Evolutionary conservation across 2,797 vertebrate species (phyloP).

Genomic region (Lithobates sylvaticus): DNA sequence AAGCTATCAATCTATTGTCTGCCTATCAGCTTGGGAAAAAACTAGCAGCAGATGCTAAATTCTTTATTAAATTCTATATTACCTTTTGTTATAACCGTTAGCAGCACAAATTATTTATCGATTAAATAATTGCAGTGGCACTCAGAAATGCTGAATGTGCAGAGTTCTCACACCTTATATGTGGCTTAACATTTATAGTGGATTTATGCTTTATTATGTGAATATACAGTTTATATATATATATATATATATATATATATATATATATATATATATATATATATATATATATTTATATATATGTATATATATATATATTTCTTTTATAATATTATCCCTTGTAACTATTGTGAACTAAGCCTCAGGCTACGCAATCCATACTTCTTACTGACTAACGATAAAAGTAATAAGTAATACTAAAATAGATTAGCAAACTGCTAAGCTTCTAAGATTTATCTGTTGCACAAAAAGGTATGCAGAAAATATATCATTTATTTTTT

Average conservation of each 20-base stretch:
- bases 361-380: constrained; percentile 5
- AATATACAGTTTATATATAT: not conserved
- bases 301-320: too few species aligned
- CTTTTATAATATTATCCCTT: constrained; percentile 15
- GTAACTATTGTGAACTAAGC: not conserved
- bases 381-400: constrained; percentile 10
- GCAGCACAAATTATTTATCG: constrained; percentile 18
- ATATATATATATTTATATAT: too few species aligned
- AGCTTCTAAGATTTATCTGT: constrained; percentile 9
- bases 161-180: not conserved
- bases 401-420: constrained; percentile 34
- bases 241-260: too few species aligned
- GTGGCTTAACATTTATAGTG: not conserved
- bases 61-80: not conserved
- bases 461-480: not conserved
- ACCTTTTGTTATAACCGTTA: not conserved
- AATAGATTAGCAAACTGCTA: constrained; percentile 27
- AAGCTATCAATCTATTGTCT: not conserved
- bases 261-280: too few species aligned
- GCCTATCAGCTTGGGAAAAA: not conserved
- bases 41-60: not conserved
- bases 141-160: constrained; percentile 6
- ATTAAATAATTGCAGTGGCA: not conserved
- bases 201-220: not conserved
- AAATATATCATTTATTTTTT: constrained; percentile 18